Evolutionary conservation across 2,113 vertebrate genomes (phyloP).

Genomic region (Pterocles burchelli): DNA sequence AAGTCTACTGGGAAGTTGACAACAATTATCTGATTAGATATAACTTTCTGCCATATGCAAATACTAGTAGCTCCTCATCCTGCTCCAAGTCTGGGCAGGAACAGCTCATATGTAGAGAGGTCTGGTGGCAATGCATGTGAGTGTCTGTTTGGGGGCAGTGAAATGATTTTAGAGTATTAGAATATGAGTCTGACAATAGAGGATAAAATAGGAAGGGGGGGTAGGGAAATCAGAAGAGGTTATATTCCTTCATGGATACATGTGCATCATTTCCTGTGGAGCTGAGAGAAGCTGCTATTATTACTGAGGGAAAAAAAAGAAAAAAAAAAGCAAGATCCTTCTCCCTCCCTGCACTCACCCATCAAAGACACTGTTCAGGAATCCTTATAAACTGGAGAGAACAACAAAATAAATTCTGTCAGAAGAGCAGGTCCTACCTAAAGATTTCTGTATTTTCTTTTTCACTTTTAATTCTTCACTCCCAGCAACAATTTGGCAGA

Average conservation of each 20-base stretch:
- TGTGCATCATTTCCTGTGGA: background rate
- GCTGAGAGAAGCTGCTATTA: background rate
- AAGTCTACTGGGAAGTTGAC: background rate
- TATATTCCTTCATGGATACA: background rate
- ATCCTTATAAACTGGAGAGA: background rate
- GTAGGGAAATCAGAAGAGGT: background rate
- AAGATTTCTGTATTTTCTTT: background rate
- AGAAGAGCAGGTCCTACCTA: background rate
- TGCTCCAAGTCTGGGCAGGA: background rate
- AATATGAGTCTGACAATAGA: background rate
- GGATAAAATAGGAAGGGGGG: background rate
- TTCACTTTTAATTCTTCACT: background rate
- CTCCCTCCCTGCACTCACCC: background rate
- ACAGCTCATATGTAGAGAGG: background rate
- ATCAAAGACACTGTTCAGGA: background rate
- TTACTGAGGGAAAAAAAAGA: background rate
- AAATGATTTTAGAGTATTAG: background rate
- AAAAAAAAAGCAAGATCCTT: background rate
- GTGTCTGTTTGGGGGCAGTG: rapidly evolving
- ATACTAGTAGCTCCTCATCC: background rate
- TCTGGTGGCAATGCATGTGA: background rate
- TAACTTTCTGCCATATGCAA: background rate
- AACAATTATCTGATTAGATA: background rate
- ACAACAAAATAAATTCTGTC: background rate
- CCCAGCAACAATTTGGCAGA: background rate